phyloP scores from a whole-genome alignment of 2,888 invertebrate species.

The Calameuta pallipes region DNA sequence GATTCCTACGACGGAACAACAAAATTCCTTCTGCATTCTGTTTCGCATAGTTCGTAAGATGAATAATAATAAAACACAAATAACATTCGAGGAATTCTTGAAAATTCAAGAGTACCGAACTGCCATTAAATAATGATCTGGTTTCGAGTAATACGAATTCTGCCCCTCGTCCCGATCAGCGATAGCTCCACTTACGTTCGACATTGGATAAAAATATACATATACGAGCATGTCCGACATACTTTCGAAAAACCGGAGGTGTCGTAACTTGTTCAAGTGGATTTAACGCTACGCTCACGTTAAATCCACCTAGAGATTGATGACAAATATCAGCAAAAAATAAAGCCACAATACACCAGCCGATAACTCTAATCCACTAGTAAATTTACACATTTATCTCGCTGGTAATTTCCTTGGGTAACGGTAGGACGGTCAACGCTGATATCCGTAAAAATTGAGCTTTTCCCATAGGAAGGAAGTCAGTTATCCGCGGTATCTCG shows the following conservation, averaged over 20 bases:
- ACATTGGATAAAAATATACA: slow-evolving; percentile 51
- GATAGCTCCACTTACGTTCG: background rate
- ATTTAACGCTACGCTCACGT: background rate
- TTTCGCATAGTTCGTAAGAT: background rate
- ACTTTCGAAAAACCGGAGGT: slow-evolving; percentile 61
- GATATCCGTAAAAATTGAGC: background rate
- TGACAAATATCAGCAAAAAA: slow-evolving; percentile 21
- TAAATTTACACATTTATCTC: slow-evolving; percentile 17
- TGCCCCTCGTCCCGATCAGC: background rate
- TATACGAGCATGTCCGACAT: slow-evolving; percentile 69
- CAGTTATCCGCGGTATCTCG: background rate
- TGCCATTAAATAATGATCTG: background rate
- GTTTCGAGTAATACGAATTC: background rate
- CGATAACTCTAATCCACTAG: slow-evolving; percentile 19
- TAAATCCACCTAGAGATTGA: slow-evolving; percentile 19
- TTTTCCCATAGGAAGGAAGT: background rate
- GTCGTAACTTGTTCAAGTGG: background rate
- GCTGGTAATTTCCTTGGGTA: background rate
- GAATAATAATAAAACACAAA: background rate
- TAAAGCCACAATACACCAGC: slow-evolving; percentile 18
- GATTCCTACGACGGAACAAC: background rate
- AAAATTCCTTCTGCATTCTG: background rate
- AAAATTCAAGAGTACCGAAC: background rate
- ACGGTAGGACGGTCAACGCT: background rate
- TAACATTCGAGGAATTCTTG: background rate